A percentile compares a stretch with the other conserved stretches of the same genome.
Conservation (phyloP, 2,797 vertebrate genomes). For the Australoheros facetus region DNA sequence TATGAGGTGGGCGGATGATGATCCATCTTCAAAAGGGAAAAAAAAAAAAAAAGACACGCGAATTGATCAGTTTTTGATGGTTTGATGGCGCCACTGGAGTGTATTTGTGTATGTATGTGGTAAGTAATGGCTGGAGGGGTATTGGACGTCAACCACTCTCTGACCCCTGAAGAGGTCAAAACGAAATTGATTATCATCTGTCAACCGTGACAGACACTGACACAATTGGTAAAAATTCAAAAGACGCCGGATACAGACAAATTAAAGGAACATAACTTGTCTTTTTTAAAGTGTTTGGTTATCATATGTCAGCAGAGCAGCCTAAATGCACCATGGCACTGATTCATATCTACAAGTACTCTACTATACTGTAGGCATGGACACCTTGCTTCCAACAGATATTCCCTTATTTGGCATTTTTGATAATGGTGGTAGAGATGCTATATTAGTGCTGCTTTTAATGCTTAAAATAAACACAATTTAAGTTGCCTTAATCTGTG, state of each 20-base stretch:
- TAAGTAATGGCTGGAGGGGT: conserved; percentile 21
- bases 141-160: conserved; percentile 37
- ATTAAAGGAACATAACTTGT: neutral
- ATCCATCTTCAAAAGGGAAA: conserved; percentile 37
- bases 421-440: neutral
- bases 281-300: neutral
- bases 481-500: neutral
- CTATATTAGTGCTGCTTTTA: conserved; percentile 19
- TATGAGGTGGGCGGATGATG: conserved; percentile 70
- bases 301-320: no score
- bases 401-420: neutral
- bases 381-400: rapidly evolving
- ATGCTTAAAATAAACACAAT: conserved; percentile 28
- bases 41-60: conserved; percentile 27
- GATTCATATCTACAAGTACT: neutral
- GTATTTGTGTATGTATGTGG: neutral
- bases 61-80: conserved; percentile 53
- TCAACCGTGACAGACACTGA: neutral
- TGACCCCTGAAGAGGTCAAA: conserved; percentile 41
- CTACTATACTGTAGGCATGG: neutral
- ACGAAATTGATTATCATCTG: conserved; percentile 35
- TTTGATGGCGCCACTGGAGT: neutral
- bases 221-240: neutral
- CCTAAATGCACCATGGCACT: no score
- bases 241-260: neutral